Base-by-base conservation (phyloP, 2,888 invertebrate species). In the Mylabris sibirica region DNA sequence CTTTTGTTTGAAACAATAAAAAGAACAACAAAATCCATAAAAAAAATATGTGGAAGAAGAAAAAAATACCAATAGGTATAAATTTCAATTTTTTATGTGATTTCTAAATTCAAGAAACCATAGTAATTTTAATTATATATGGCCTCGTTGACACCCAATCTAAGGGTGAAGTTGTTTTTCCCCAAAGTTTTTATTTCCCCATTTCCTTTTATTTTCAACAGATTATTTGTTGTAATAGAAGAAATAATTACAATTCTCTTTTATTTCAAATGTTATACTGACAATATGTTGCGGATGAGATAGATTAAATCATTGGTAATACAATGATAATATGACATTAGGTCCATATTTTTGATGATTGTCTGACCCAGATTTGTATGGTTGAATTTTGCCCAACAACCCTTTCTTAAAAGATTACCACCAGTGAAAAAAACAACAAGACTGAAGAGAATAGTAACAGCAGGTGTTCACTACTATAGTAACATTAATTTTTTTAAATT, bases 331-430 rank as follows among this genome's bases (percentile, higher is more conserved):
- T 12, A 61, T 65, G 68, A 57, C 62, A 68, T 57, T 22, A 57
- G 57, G 57, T 24, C 59, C 65, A 67, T 59, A 65, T 67, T 70
- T 70, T 65, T 70, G 69, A 69, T 65, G 57, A 49, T 49, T 5
- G 72, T 63, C 57, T 72, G 72, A 72, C 72, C 72, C 60, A 72
- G 65, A 60, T 71, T 71, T 67, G 17, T 49, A 41, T 30, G 24
- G 62, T 59, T 65, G 20, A 64, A 64, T 60, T 70, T 70, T 53
- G 66, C 66, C 66, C 64, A 22, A 53, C 69, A 66, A 57, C 57
- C 66, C 65, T 59, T 69, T 44, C 44, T 6, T 41, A 53, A 70
- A 70, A 63, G 64, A 67, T 49, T 70, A 59, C 11, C 5, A 20
- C 20, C 11, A 22, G 9, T n/a, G 20, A 22, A 53, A 53, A 53